These are phyloP conservation scores for Helicolenus hilgendorfi DNA, from an alignment of 2,797 vertebrate genomes.

Conservation along the genomic window DNA sequence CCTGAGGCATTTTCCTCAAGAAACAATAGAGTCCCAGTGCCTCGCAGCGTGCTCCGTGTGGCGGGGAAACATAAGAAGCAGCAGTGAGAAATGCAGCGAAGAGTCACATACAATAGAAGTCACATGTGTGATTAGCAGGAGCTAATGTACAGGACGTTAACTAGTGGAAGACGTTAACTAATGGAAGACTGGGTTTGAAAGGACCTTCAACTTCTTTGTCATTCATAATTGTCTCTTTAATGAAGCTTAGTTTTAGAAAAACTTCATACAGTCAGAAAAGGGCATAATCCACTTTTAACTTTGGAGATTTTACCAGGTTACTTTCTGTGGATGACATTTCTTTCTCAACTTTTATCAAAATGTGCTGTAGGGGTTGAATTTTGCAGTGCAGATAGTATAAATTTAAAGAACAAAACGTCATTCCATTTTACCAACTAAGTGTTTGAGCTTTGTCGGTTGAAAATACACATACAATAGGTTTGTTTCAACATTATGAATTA, in stretches of 20 bases:
- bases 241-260: not conserved
- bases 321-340: not conserved
- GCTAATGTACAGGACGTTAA: not conserved
- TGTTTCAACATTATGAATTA: not conserved
- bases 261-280: not conserved
- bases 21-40: slow-evolving; percentile 81
- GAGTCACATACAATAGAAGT: slow-evolving; percentile 60
- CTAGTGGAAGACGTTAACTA: not conserved
- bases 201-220: not conserved
- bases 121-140: slow-evolving; percentile 19
- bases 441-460: not conserved
- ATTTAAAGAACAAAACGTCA: not conserved
- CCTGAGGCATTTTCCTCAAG: slow-evolving; percentile 81
- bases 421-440: not conserved
- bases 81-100: slow-evolving; percentile 44
- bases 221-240: not conserved
- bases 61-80: slow-evolving; percentile 61
- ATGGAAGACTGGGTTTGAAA: not conserved
- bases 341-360: not conserved
- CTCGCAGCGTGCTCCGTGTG: slow-evolving; percentile 69
- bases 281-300: not conserved
- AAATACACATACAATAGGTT: not conserved
- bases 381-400: not conserved
- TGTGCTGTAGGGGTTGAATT: not conserved
- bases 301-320: not conserved